phyloP scores from a whole-genome alignment of 2,797 vertebrate species.

The Podarcis siculus region DNA sequence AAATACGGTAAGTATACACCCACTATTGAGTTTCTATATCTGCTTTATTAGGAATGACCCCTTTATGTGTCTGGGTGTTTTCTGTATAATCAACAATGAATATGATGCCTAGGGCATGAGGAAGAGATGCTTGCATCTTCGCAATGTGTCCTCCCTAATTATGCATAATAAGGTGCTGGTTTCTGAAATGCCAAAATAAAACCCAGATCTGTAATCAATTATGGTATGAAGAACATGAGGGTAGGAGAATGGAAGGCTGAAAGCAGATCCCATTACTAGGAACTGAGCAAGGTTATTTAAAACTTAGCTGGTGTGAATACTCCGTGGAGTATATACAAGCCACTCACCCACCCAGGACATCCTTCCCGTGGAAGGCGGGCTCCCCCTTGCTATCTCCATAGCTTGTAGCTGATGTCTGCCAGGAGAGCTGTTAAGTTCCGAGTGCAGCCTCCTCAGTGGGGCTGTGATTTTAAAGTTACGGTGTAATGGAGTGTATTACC shows the following conservation, averaged over 20 bases:
- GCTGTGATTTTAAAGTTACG: constrained; percentile 76
- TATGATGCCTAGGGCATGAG: neutral
- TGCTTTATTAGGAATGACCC: neutral
- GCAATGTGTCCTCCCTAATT: neutral
- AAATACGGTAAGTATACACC: neutral
- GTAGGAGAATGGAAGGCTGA: neutral
- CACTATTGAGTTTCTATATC: neutral
- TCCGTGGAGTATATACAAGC: neutral
- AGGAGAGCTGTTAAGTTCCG: constrained; percentile 67
- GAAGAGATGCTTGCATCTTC: neutral
- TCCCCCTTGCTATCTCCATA: constrained; percentile 35
- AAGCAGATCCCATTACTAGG: neutral
- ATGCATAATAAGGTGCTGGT: neutral
- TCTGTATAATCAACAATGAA: neutral
- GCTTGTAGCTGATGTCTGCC: constrained; percentile 56
- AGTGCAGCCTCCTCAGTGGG: constrained; percentile 61
- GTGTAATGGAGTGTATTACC: constrained; percentile 76
- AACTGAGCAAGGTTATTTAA: neutral
- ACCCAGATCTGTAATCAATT: neutral
- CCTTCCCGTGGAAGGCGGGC: constrained; percentile 13
- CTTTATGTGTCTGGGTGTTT: neutral
- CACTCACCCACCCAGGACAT: constrained; percentile 20
- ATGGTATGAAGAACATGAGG: neutral
- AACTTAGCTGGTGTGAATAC: neutral
- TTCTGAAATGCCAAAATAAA: neutral